Evolutionary conservation across 2,113 vertebrate genomes (phyloP), one percentile per base, ranked within the genome.

Genomic region (Corythornis madagascariensis): DNA sequence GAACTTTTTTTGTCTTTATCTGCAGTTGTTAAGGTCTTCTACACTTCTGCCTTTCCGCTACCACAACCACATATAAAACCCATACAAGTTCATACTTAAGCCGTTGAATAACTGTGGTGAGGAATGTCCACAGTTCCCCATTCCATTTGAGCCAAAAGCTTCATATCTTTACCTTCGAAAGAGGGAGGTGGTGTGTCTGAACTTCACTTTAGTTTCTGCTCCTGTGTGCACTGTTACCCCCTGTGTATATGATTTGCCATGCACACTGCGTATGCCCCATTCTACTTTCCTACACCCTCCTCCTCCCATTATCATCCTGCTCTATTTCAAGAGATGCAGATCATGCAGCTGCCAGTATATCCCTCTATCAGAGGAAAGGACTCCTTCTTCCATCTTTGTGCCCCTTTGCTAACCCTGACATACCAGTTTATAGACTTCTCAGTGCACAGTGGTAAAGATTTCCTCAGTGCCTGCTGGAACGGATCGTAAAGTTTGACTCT

Each of bases 361-460:
- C 35, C 55, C 14, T 29, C 57, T 74, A 31, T 77, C 52, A 42
- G 15, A 31, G 19, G 21, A 29, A 45, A 0, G 1, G 42, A 4
- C 29, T 18, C 11, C 13, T 75, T n/a, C 43, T 11, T 22, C 48
- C 48, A 6, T 40, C 21, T 2, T 24, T 19, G 29, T 55, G 61
- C 59, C 43, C 48, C 29, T 6, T 3, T 5, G 7, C n/a, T 38
- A 56, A 40, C 48, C 38, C 63, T 4, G 19, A 9, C 0, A 0
- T 22, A 33, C 12, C 64, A 53, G 69, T 4, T 65, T 21, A 7
- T 1, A 43, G 48, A 20, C 19, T 33, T 65, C 31, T 11, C 11
- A 3, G 0, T 5, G 10, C 7, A 7, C 14, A 10, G 22, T 2
- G 0, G 0, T 0, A 7, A 91, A n/a, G 11, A 35, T 13, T n/a